Evolutionary conservation across 2,113 vertebrate species (phyloP), one percentile per base, ranked within the genome.

Genomic region (Aleadryas rufinucha): DNA sequence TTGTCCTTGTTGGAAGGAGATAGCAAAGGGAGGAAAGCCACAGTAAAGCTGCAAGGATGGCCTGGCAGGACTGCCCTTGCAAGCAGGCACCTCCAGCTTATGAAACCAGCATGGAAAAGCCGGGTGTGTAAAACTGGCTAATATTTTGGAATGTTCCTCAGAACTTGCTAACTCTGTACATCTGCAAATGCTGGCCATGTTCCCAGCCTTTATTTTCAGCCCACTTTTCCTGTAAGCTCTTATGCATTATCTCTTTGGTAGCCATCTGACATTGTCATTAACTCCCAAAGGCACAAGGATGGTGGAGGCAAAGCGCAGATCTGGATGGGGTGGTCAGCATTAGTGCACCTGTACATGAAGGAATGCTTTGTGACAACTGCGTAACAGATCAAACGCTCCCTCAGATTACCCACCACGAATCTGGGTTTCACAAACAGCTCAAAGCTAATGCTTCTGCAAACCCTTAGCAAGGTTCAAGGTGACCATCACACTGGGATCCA

Each of bases 141-240:
- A 44, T 37, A 50, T 52, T 92, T 94, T 92, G 88, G 89, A 94
- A 93, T 3, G 20, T 68, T 88, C 56, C 52, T 90, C 64, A 13
- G 7, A 64, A 90, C 71, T 74, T 0, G 0, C 89, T 96, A 87
- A 91, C 74, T 95, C 61, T 24, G 66, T 93, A 70, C 76, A 81
- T 92, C 88, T 88, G 92, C 64, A 92, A 90, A 84, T 21, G 26
- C 82, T 95, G 95, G 79, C 84, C 31, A 2, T 14, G 19, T 84
- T 95, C 95, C 92, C 76, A 87, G 83, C 22, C 83, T 86, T 94
- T 96, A 68, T 86, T 92, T 83, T 89, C 85, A 89, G 60, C 57
- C 71, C 52, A 20, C 75, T 87, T 86, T 90, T 93, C 82, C 79
- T 78, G 47, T 87, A 75, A 93, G 39, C 64, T 84, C 60, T 74